phyloP scores from a whole-genome alignment of 2,888 invertebrate species.

The Caenorhabditis angaria region DNA sequence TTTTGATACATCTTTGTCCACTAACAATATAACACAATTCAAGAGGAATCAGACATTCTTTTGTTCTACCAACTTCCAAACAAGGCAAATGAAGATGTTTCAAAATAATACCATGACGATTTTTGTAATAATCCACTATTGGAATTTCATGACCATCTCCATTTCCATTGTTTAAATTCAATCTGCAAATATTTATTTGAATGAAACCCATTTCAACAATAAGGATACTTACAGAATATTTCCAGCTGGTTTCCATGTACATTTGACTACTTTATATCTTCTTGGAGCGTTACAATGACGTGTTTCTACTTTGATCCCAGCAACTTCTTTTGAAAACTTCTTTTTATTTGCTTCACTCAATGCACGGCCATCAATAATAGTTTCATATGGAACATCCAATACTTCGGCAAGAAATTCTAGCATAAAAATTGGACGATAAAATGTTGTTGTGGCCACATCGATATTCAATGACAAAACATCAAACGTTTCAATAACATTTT shows the following conservation, averaged over 20 bases:
- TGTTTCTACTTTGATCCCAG: constrained; percentile 35
- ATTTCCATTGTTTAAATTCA: background rate
- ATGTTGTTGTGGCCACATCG: constrained; percentile 41
- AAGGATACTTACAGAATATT: constrained; percentile 15
- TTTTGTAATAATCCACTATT: constrained; percentile 28
- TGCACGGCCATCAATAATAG: constrained; percentile 22
- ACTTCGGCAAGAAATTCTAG: constrained; percentile 39
- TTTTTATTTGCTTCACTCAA: constrained; percentile 33
- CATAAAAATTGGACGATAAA: constrained; percentile 31
- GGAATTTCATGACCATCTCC: background rate
- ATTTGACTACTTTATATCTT: constrained; percentile 25
- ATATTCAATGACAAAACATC: constrained; percentile 28
- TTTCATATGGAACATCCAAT: constrained; percentile 23
- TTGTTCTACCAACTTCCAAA: constrained; percentile 20
- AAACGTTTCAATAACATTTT: constrained; percentile 28
- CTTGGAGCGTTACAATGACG: constrained; percentile 19
- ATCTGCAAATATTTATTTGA: background rate
- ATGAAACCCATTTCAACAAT: background rate
- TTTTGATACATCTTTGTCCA: constrained; percentile 37
- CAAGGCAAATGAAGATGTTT: constrained; percentile 32
- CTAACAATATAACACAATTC: constrained; percentile 34
- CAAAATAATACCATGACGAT: constrained; percentile 19
- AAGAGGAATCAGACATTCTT: constrained; percentile 21
- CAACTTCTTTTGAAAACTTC: constrained; percentile 27
- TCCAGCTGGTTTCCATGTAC: constrained; percentile 27